Evolutionary conservation across 2,113 vertebrate species (phyloP).

Genomic region (Balaenoptera acutorostrata): DNA sequence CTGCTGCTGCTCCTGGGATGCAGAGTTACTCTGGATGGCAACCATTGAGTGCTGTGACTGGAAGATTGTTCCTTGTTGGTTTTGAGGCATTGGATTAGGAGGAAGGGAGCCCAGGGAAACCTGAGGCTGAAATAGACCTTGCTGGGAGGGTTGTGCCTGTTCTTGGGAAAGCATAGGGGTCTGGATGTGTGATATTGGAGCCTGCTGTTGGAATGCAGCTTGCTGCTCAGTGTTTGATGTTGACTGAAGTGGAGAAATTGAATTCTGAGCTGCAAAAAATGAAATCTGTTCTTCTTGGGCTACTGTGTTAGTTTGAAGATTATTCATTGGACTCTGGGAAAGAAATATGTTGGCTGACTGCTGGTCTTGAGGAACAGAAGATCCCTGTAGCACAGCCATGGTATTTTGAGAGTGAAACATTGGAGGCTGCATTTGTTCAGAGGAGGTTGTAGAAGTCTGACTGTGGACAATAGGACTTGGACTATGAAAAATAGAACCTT

Average conservation of each 20-base stretch:
- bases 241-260: slow-evolving; percentile 89
- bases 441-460: slow-evolving; percentile 86
- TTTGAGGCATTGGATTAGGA: slow-evolving; percentile 79
- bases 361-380: slow-evolving; percentile 90
- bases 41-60: slow-evolving; percentile 89
- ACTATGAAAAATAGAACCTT: slow-evolving; percentile 84
- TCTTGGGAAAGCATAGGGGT: slow-evolving; percentile 88
- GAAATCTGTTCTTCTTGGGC: slow-evolving; percentile 89
- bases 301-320: slow-evolving; percentile 83
- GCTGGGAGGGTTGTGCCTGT: slow-evolving; percentile 80
- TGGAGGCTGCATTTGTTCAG: slow-evolving; percentile 91
- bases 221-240: slow-evolving; percentile 90
- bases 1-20: slow-evolving; percentile 84
- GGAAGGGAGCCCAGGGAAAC: slow-evolving; percentile 80
- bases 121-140: slow-evolving; percentile 82
- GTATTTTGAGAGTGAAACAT: slow-evolving; percentile 90
- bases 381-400: slow-evolving; percentile 88
- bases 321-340: slow-evolving; percentile 85
- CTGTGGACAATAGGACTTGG: slow-evolving; percentile 84
- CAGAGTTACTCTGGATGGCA: slow-evolving; percentile 81
- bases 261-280: slow-evolving; percentile 86
- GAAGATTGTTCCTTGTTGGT: slow-evolving; percentile 88
- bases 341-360: slow-evolving; percentile 90
- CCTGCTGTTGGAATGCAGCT: slow-evolving; percentile 87
- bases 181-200: slow-evolving; percentile 88